Evolutionary conservation across 2,888 invertebrate species (phyloP).

Genomic region (Steinernema carpocapsae): DNA sequence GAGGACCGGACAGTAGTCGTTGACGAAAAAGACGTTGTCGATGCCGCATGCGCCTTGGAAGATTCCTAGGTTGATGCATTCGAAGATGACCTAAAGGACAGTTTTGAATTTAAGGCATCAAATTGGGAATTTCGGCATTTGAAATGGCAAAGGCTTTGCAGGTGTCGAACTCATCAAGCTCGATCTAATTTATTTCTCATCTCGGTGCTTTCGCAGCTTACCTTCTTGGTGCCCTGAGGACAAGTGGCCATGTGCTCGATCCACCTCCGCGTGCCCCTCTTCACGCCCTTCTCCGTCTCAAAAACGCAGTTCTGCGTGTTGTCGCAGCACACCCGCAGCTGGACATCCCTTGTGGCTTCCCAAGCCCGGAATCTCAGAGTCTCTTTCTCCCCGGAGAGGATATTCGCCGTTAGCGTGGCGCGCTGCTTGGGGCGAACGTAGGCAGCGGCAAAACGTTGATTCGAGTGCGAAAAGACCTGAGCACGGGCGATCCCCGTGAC

Average conservation of each 20-base stretch:
- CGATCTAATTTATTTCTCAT: constrained; percentile 17
- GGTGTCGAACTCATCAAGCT: no score
- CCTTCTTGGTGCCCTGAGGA: constrained; percentile 58
- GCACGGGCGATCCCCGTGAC: constrained; percentile 55
- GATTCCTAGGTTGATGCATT: constrained; percentile 59
- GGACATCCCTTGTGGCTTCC: constrained; percentile 61
- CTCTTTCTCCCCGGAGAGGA: constrained; percentile 40
- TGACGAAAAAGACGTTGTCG: constrained; percentile 57
- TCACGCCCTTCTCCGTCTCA: constrained; percentile 58
- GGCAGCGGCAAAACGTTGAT: constrained; percentile 59
- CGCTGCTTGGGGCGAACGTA: constrained; percentile 60
- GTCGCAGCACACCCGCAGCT: constrained; percentile 62
- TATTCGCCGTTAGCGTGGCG: constrained; percentile 52
- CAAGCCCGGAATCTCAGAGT: constrained; percentile 55
- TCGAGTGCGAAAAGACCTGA: constrained; percentile 53
- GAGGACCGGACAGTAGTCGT: constrained; percentile 49
- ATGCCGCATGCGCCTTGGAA: constrained; percentile 64
- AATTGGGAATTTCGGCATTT: no score
- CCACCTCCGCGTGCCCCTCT: constrained; percentile 59
- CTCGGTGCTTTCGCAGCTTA: constrained; percentile 35
- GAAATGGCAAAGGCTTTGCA: no score
- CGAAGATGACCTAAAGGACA: constrained; percentile 59
- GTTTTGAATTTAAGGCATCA: no score
- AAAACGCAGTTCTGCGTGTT: constrained; percentile 54
- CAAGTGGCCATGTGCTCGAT: constrained; percentile 53